These are phyloP conservation scores for Cerceris ruficornis DNA, from an alignment of 2,888 invertebrate genomes.

Conservation along the genomic window DNA sequence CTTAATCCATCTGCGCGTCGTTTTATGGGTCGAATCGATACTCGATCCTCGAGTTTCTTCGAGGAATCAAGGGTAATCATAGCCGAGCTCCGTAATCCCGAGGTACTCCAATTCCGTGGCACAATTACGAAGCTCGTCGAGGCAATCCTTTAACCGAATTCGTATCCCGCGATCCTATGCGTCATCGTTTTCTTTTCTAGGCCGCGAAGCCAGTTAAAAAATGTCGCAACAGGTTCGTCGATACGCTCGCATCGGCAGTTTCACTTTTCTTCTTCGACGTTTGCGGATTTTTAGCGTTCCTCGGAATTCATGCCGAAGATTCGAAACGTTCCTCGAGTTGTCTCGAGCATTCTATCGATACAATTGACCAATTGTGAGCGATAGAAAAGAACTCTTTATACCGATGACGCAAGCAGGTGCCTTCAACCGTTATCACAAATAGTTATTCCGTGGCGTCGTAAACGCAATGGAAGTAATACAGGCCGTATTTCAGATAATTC, in stretches of 20 bases:
- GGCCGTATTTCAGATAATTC: no score
- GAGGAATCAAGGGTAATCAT: conserved; percentile 8
- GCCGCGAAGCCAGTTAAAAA: background rate
- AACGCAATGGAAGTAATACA: no score
- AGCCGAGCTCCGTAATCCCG: background rate
- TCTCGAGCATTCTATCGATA: no score
- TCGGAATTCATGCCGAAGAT: no score
- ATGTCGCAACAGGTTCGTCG: no score
- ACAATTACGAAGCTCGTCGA: conserved; percentile 1
- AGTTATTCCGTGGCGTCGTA: no score
- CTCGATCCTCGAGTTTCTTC: background rate
- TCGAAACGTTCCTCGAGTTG: no score
- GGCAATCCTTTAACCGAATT: background rate
- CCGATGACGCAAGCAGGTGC: no score
- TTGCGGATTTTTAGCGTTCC: background rate
- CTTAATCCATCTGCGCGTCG: no score
- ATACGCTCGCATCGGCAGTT: background rate
- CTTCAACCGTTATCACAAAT: no score
- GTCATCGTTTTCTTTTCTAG: background rate
- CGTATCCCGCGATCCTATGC: background rate
- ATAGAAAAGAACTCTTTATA: no score
- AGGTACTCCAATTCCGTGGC: conserved; percentile 5
- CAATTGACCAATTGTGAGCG: no score
- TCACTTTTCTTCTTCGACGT: background rate
- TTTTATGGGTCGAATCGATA: background rate